Conservation (phyloP, 2,888 invertebrate genomes). For the Gymnoscelis rufifasciata region DNA sequence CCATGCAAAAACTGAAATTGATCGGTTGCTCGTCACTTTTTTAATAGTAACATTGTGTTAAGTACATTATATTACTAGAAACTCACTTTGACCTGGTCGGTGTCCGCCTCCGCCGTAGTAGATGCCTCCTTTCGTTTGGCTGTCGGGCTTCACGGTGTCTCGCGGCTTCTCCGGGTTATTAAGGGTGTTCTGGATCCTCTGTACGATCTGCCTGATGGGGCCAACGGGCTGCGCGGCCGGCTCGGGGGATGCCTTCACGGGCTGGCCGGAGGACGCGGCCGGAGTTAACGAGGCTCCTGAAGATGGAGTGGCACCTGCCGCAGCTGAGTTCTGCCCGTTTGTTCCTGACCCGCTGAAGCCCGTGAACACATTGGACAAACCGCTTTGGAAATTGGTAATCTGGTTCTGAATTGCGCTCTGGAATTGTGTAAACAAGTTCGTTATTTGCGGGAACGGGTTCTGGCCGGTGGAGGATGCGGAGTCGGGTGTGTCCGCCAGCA, state of each 20-base stretch:
- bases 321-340: too few species aligned
- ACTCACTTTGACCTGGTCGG: constrained; percentile 26
- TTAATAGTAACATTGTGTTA: background rate
- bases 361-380: too few species aligned
- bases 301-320: too few species aligned
- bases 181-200: constrained; percentile 36
- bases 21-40: background rate
- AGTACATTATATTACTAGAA: background rate
- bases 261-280: too few species aligned
- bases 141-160: constrained; percentile 32
- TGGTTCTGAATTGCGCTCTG: background rate
- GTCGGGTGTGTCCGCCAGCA: constrained; percentile 20
- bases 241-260: constrained; percentile 8
- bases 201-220: constrained; percentile 45
- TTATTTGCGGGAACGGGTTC: too few species aligned
- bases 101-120: constrained; percentile 19
- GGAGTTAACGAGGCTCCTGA: too few species aligned
- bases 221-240: constrained; percentile 28
- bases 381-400: too few species aligned
- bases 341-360: too few species aligned
- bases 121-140: constrained; percentile 31
- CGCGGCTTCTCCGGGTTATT: constrained; percentile 47
- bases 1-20: constrained; percentile 56
- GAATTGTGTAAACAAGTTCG: background rate
- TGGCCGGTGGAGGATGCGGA: background rate